These are phyloP conservation scores for Scrobipalpa costella DNA, from an alignment of 2,888 invertebrate genomes.

Conservation along the genomic window DNA sequence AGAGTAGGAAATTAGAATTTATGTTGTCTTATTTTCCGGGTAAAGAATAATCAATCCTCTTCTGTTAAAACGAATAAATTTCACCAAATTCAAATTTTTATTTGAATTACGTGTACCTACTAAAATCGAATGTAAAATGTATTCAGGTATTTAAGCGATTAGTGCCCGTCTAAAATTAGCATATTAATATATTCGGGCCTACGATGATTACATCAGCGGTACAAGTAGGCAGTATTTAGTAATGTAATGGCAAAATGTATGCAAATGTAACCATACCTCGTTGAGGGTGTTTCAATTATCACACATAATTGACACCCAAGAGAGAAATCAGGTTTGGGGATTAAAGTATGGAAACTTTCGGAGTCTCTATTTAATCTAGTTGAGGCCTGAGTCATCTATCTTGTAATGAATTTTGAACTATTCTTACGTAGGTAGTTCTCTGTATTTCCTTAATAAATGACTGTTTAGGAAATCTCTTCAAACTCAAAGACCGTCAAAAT, in stretches of 20 bases:
- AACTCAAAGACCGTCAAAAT: too few relatives aligned
- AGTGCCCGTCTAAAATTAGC: constrained; percentile 22
- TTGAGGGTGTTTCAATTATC: constrained; percentile 34
- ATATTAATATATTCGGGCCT: constrained; percentile 25
- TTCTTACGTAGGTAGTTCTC: too few relatives aligned
- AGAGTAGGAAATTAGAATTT: too few relatives aligned
- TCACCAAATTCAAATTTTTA: background rate
- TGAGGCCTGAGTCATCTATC: too few relatives aligned
- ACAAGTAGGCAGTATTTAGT: constrained; percentile 23
- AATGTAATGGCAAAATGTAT: constrained; percentile 26
- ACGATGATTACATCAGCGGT: constrained; percentile 21
- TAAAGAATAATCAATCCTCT: too few relatives aligned
- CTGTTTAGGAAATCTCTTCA: too few relatives aligned
- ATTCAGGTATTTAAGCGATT: constrained; percentile 19
- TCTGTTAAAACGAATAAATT: too few relatives aligned
- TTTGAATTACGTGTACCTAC: background rate
- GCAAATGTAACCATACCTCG: constrained; percentile 29
- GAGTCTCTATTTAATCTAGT: too few relatives aligned
- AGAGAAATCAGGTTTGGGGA: constrained; percentile 24
- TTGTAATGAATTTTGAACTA: too few relatives aligned
- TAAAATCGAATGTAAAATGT: background rate
- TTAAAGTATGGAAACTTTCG: background rate
- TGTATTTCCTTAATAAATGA: too few relatives aligned
- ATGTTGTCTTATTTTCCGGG: too few relatives aligned
- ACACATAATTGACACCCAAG: constrained; percentile 28